phyloP scores from a whole-genome alignment of 1,140 invertebrate genomes.

The Cydia splendana region DNA sequence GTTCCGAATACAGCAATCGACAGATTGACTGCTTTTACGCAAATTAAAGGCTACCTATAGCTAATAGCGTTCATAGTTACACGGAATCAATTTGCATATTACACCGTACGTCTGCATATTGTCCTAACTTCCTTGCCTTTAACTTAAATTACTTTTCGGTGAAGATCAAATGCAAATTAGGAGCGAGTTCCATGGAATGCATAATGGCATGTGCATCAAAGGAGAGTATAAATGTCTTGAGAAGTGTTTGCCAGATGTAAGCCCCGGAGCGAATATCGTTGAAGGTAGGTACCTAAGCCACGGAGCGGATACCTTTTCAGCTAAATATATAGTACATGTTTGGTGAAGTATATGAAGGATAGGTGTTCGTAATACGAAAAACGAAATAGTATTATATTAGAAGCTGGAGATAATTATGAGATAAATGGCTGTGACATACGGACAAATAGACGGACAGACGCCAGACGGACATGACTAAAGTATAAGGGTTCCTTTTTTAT shows the following conservation, averaged over 20 bases:
- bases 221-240: not conserved
- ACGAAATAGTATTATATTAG: too few species aligned
- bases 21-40: not conserved
- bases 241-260: not conserved
- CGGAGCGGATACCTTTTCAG: not conserved
- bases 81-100: constrained; percentile 8
- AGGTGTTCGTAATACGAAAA: too few species aligned
- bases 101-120: not conserved
- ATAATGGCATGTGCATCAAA: constrained; percentile 21
- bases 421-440: too few species aligned
- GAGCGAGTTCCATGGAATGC: constrained; percentile 13
- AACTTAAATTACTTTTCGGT: constrained; percentile 25
- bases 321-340: not conserved
- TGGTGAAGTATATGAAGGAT: not conserved
- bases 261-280: not conserved
- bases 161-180: constrained; percentile 11
- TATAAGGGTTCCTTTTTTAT: too few species aligned
- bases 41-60: not conserved
- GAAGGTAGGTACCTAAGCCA: too few species aligned
- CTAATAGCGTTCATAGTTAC: not conserved
- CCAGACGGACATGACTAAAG: too few species aligned
- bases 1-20: too few species aligned
- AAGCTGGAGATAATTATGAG: too few species aligned
- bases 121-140: constrained; percentile 13
- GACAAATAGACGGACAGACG: too few species aligned